phyloP scores from a whole-genome alignment of 2,113 vertebrate genomes.

The Erythrolamprus reginae region DNA sequence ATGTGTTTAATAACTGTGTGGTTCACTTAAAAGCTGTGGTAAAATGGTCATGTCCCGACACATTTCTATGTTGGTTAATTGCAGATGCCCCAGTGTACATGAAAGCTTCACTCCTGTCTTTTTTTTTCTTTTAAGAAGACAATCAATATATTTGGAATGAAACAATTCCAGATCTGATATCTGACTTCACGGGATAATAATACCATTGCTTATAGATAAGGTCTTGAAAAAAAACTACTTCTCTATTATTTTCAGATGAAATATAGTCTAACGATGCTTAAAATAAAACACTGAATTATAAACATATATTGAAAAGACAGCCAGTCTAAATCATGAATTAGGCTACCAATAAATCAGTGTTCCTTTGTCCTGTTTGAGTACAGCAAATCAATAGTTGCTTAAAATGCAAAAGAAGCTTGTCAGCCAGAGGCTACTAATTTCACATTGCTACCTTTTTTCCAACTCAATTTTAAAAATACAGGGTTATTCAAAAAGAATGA shows the following conservation, averaged over 20 bases:
- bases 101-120: neutral
- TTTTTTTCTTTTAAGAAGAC: neutral
- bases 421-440: slow-evolving; percentile 31
- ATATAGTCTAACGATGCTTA: slow-evolving; percentile 22
- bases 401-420: slow-evolving; percentile 30
- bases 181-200: neutral
- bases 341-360: slow-evolving; percentile 25
- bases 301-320: neutral
- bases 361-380: slow-evolving; percentile 1
- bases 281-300: slow-evolving; percentile 9
- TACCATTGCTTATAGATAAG: neutral
- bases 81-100: neutral
- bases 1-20: neutral
- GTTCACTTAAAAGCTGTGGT: neutral
- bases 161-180: neutral
- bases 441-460: neutral
- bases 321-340: neutral
- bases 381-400: slow-evolving; percentile 37
- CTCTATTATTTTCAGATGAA: slow-evolving; percentile 15
- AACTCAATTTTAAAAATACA: slow-evolving; percentile 36
- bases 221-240: neutral
- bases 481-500: too few species aligned
- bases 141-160: neutral
- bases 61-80: neutral
- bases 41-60: neutral